Percentiles rank a stretch among this genome's conserved stretches.
These are phyloP conservation scores for Tupaia tana DNA, from an alignment of 2,113 vertebrate species.

Conservation along the genomic window DNA sequence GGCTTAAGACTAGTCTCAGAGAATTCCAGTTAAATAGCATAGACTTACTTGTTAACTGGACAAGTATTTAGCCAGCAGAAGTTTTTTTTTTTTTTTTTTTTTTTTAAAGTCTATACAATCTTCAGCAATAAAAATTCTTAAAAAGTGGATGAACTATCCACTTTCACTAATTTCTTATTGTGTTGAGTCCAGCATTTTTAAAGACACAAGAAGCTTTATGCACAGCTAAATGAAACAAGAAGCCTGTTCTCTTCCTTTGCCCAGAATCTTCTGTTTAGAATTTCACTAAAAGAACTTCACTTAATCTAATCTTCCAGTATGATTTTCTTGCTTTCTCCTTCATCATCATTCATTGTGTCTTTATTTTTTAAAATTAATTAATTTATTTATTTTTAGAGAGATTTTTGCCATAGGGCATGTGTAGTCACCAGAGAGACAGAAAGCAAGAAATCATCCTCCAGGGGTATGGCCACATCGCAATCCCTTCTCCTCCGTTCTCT, in stretches of 20 bases:
- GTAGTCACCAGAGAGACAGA: no score
- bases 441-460: no score
- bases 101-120: background rate
- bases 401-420: no score
- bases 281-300: background rate
- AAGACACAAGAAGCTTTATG: no score
- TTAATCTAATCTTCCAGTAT: background rate
- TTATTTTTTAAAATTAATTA: background rate
- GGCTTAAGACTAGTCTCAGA: constrained; percentile 51
- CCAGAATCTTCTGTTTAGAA: background rate
- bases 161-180: background rate
- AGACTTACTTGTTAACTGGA: background rate
- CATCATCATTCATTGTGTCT: background rate
- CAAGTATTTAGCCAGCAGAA: background rate
- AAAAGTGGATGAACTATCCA: background rate
- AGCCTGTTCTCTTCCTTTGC: background rate
- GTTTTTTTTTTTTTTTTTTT: no score
- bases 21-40: background rate
- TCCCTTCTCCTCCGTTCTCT: no score
- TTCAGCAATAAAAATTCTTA: constrained; percentile 11
- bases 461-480: no score
- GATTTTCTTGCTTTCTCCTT: constrained; percentile 28
- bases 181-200: background rate
- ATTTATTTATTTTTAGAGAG: no score
- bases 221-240: background rate